Evolutionary conservation across 2,797 vertebrate genomes (phyloP).

Genomic region (Hydrolagus colliei): DNA sequence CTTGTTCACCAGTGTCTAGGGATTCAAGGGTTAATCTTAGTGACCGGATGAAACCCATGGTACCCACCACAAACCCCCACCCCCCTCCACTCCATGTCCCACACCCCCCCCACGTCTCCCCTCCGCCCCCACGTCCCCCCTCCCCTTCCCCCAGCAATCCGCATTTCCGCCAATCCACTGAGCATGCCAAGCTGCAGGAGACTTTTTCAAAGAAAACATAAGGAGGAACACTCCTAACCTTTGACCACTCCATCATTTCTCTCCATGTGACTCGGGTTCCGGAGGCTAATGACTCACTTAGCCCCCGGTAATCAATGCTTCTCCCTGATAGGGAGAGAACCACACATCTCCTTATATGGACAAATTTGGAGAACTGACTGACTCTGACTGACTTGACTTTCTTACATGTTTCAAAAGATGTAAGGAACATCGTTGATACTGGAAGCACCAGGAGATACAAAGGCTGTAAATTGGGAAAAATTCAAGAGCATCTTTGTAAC

Average conservation of each 20-base stretch:
- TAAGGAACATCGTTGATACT: neutral
- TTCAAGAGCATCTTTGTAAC: neutral
- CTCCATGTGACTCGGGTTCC: slow-evolving; percentile 9
- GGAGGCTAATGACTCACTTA: slow-evolving; percentile 24
- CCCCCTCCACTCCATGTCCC: too few relatives aligned
- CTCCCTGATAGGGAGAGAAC: slow-evolving; percentile 10
- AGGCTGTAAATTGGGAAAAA: neutral
- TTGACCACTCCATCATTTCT: slow-evolving; percentile 20
- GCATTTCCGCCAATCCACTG: neutral
- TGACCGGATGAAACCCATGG: neutral
- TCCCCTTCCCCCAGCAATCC: neutral
- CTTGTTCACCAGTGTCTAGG: neutral
- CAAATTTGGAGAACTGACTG: neutral
- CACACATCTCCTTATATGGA: slow-evolving; percentile 25
- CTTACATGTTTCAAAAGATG: too few relatives aligned
- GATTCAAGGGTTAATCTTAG: neutral
- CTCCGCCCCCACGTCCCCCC: too few relatives aligned
- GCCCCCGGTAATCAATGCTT: slow-evolving; percentile 13
- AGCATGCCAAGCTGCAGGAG: neutral
- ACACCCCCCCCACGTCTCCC: neutral
- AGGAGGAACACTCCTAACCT: neutral
- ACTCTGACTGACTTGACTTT: neutral
- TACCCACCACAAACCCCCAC: neutral
- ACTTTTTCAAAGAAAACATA: neutral
- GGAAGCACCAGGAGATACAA: neutral